A percentile compares a stretch with the other conserved stretches of the same genome.
Evolutionary conservation across 92 coral and sea anemone genomes (phyloP).

Genomic region (Parazoanthus darwini): DNA sequence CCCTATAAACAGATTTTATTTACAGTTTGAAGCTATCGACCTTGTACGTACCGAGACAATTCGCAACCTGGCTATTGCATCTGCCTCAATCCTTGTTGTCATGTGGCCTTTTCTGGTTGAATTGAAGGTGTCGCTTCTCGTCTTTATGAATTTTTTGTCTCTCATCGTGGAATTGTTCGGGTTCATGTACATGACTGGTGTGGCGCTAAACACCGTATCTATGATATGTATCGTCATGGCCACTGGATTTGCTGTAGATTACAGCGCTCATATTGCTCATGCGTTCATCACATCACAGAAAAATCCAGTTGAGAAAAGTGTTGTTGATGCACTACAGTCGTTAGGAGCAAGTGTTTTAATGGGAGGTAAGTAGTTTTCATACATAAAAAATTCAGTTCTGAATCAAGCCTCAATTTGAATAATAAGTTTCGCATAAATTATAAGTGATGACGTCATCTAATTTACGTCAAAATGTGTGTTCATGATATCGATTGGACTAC

Average conservation of each 20-base stretch:
- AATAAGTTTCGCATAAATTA: no score
- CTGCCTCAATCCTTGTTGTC: not conserved
- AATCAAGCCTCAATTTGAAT: no score
- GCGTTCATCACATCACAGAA: not conserved
- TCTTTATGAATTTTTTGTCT: not conserved
- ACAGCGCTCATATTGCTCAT: conserved; percentile 3
- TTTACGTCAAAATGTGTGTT: no score
- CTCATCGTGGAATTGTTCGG: conserved; percentile 19
- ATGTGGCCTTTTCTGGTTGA: conserved; percentile 5
- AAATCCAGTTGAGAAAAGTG: not conserved
- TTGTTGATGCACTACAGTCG: not conserved
- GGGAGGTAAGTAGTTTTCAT: not conserved
- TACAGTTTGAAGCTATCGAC: not conserved
- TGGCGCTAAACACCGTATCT: not conserved
- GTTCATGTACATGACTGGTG: conserved; percentile 1
- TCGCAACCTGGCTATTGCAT: conserved; percentile 2
- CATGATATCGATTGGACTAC: no score
- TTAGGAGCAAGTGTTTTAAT: not conserved
- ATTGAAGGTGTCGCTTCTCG: not conserved
- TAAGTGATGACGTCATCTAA: no score
- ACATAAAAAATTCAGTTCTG: not conserved
- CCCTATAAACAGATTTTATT: conserved; percentile 29
- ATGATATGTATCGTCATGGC: conserved; percentile 3
- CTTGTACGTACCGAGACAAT: conserved; percentile 1
- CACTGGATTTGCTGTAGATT: not conserved